Percentiles rank a stretch among this genome's conserved stretches.
Evolutionary conservation across 2,888 invertebrate genomes (phyloP).

Genomic region (Druceiella hillmani): DNA sequence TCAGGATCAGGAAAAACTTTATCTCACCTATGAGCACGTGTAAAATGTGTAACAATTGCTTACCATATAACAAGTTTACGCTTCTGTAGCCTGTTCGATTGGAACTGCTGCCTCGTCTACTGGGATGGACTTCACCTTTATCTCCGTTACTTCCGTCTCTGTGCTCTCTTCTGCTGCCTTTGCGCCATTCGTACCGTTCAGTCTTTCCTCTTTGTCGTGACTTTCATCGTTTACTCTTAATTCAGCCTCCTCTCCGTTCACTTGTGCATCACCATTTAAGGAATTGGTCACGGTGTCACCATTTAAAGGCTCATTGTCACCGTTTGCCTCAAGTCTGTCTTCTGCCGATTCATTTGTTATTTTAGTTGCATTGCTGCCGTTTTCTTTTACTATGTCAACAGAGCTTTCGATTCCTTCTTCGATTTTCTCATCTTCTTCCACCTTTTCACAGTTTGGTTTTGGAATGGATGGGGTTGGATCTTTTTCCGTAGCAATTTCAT

Average conservation of each 20-base stretch:
- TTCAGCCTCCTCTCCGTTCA: too few species aligned
- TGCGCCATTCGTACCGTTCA: conserved; percentile 5
- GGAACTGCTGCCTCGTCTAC: conserved; percentile 43
- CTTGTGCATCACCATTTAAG: too few species aligned
- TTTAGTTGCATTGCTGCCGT: too few species aligned
- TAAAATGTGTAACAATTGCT: conserved; percentile 24
- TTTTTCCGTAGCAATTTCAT: conserved; percentile 27
- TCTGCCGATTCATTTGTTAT: too few species aligned
- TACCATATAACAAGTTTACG: conserved; percentile 38
- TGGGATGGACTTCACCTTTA: conserved; percentile 53
- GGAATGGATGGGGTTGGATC: conserved; percentile 19
- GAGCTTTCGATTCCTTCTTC: too few species aligned
- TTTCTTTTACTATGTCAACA: too few species aligned
- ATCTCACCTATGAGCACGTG: conserved; percentile 2
- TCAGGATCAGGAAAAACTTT: conserved; percentile 5
- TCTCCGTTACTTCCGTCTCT: conserved; percentile 41
- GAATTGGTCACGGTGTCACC: too few species aligned
- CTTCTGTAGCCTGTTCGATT: conserved; percentile 49
- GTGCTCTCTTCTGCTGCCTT: conserved; percentile 34
- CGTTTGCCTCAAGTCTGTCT: too few species aligned
- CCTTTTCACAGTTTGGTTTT: conserved; percentile 3
- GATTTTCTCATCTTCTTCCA: conserved; percentile 7
- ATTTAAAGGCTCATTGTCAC: too few species aligned
- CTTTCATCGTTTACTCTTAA: too few species aligned
- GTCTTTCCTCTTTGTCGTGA: conserved; percentile 7